Evolutionary conservation across 2,797 vertebrate species (phyloP), one percentile per base, ranked within the genome.

Genomic region (Sebastes matsubarae): DNA sequence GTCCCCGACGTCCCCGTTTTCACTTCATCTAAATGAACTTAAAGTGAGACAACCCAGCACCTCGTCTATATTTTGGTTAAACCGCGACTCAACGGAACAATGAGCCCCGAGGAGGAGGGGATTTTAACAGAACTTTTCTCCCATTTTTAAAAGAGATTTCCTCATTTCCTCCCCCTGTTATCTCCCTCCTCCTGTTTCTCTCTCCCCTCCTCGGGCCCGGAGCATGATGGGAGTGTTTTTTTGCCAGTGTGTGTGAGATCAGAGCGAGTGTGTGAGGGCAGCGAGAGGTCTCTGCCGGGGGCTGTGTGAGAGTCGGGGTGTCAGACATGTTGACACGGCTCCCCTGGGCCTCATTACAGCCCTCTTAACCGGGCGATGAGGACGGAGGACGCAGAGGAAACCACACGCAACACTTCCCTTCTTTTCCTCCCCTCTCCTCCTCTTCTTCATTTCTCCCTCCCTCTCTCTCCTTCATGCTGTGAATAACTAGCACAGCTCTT

Each of bases 331-430:
- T 81, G 81, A 88, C 88, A 66, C 68, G 2, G 14, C 60, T 89
- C 89, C 84, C 79, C 63, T 46, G 83, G 81, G 82, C 82, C 85
- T 90, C 84, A 82, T 89, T 86, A 83, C 71, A 83, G 81, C 75
- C 75, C 65, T 84, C 80, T 84, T 76, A 79, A 84, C 68, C n/a
- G 25, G 30, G 59, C 50, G 64, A 75, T 38, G 36, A 14, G 36
- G 70, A 69, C 68, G 74, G 74, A 79, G 32, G 71, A 80, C 5
- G 4, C 29, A 13, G 57, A 69, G 64, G 58, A 67, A 77, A 71
- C 66, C 57, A 58, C 30, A 6, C 0, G 25, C 71, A 50, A 12
- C 30, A 12, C 60, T 57, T 77, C 63, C 32, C 29, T 13, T 20
- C 20, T 10, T 14, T 30, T 4, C 36, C 18, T 32, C 13, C 4